Percentiles rank a stretch among this genome's conserved stretches.
Conservation (phyloP, 2,797 vertebrate species). For the Anguilla pacifica region DNA sequence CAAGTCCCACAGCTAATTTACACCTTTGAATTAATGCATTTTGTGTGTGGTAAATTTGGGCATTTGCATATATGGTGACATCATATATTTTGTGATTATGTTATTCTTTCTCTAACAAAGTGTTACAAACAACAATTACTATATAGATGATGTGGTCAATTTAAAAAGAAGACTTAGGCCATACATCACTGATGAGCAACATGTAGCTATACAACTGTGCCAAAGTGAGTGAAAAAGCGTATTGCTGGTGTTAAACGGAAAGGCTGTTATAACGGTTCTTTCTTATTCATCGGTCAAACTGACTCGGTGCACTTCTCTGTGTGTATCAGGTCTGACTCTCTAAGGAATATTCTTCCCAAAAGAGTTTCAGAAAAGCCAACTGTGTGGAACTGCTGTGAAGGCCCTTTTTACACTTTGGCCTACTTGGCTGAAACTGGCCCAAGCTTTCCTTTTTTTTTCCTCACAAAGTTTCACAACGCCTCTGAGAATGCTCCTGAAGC, state of each 20-base stretch:
- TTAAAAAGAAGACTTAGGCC: background rate
- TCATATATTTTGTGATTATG: background rate
- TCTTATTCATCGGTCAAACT: background rate
- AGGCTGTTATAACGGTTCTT: background rate
- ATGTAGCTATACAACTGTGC: background rate
- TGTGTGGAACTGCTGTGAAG: background rate
- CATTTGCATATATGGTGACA: background rate
- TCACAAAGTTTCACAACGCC: background rate
- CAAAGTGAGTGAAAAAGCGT: background rate
- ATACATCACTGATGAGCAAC: background rate
- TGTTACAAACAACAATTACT: background rate
- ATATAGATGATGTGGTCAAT: background rate
- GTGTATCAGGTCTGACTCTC: background rate
- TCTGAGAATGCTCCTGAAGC: constrained; percentile 1
- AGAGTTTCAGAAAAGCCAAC: background rate
- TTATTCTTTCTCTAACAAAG: background rate
- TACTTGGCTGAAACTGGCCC: background rate
- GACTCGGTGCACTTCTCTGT: background rate
- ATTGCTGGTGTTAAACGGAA: background rate
- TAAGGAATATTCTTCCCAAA: background rate
- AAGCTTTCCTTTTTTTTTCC: background rate
- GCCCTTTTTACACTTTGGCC: background rate
- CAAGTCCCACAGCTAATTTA: constrained; percentile 3
- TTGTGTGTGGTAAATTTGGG: background rate
- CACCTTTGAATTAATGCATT: background rate